phyloP scores from a whole-genome alignment of 2,888 invertebrate species.

The Troilus luridus region DNA sequence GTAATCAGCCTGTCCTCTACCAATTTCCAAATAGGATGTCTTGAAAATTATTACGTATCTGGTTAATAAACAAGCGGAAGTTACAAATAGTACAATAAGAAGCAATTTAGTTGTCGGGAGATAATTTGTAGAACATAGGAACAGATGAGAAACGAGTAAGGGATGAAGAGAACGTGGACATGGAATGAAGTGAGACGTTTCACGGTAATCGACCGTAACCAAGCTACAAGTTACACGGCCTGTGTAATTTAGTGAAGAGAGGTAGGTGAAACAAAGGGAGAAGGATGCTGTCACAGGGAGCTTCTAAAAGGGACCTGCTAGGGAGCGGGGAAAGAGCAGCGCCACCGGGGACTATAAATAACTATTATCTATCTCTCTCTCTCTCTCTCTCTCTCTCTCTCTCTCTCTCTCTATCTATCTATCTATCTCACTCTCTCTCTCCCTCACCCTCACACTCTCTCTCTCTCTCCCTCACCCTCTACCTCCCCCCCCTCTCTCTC shows the following conservation, averaged over 20 bases:
- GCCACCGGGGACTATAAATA: not conserved
- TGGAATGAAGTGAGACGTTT: not conserved
- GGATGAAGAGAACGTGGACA: not conserved
- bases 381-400: no score
- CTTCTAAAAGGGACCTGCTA: slow-evolving; percentile 1
- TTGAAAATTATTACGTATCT: not conserved
- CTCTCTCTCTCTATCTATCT: no score
- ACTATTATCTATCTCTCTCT: not conserved
- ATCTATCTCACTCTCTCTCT: no score
- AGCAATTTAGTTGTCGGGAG: not conserved
- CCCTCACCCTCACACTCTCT: no score
- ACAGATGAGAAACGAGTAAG: not conserved
- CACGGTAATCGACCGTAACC: slow-evolving; percentile 1
- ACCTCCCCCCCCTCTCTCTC: no score
- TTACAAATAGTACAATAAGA: not conserved
- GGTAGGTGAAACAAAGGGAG: not conserved
- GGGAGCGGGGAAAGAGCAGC: not conserved
- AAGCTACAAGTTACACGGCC: not conserved
- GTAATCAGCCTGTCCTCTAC: no score
- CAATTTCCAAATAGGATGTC: not conserved
- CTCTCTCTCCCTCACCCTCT: no score
- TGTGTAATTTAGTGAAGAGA: not conserved
- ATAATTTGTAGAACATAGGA: not conserved
- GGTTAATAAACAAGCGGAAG: not conserved
- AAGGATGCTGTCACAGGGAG: not conserved